phyloP scores from a whole-genome alignment of 2,888 invertebrate species.

The Cremastinae sp. region DNA sequence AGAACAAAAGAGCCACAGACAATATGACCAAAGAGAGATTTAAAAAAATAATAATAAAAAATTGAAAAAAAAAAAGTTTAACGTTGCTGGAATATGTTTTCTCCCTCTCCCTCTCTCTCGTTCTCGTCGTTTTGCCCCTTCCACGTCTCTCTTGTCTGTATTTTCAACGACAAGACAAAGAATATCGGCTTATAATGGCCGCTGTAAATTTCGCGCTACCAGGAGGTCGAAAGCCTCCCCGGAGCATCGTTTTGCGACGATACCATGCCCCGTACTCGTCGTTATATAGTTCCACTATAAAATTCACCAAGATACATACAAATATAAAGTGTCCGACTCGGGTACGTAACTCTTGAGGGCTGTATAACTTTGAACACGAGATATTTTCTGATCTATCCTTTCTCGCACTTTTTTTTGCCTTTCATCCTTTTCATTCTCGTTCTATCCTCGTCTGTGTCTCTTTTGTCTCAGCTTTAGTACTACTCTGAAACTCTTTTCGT shows the following conservation, averaged over 20 bases:
- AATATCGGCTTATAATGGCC: conserved; percentile 75
- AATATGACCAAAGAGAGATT: conserved; percentile 32
- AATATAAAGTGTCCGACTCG: conserved; percentile 43
- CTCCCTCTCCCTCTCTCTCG: conserved; percentile 7
- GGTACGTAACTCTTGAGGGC: conserved; percentile 46
- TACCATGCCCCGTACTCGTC: conserved; percentile 43
- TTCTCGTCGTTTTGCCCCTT: background rate
- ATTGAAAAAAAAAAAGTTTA: conserved; percentile 13
- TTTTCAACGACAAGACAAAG: conserved; percentile 77
- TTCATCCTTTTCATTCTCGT: background rate
- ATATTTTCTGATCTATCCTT: conserved; percentile 42
- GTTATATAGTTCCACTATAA: conserved; percentile 48
- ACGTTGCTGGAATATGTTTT: conserved; percentile 35
- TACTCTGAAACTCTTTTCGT: conserved; percentile 6
- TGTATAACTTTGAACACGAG: conserved; percentile 36
- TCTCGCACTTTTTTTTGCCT: background rate
- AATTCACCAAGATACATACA: conserved; percentile 43
- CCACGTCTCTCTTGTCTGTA: conserved; percentile 42
- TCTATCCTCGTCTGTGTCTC: conserved; percentile 1
- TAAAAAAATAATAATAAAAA: conserved; percentile 3
- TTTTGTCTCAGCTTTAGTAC: conserved; percentile 29
- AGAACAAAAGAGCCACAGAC: conserved; percentile 26
- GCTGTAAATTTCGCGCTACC: conserved; percentile 76
- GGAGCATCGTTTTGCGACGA: conserved; percentile 37
- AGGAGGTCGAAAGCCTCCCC: conserved; percentile 64